These are phyloP conservation scores for Salvator merianae DNA, from an alignment of 2,113 vertebrate genomes.

Conservation along the genomic window DNA sequence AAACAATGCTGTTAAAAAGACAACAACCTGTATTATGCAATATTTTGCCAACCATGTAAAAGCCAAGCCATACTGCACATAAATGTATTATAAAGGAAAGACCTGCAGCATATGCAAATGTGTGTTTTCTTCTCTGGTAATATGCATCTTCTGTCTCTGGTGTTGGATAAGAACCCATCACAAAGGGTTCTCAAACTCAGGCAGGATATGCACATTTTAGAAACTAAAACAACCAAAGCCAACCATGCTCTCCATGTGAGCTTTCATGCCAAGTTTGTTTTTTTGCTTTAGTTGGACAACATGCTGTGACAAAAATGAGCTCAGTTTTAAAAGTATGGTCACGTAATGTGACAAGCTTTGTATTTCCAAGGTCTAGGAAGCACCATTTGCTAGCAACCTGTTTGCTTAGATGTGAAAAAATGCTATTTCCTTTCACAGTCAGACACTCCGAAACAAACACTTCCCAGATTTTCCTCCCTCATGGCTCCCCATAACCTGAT, in stretches of 20 bases:
- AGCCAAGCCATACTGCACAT: too few relatives aligned
- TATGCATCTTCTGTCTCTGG: too few relatives aligned
- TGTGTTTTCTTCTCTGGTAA: too few relatives aligned
- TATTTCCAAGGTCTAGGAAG: not conserved
- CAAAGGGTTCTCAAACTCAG: not conserved
- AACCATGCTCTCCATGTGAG: not conserved
- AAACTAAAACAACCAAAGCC: not conserved
- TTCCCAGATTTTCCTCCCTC: not conserved
- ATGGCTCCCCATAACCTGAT: not conserved
- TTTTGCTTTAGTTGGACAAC: not conserved
- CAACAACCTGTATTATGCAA: too few relatives aligned
- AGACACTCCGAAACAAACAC: not conserved
- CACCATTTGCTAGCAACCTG: not conserved
- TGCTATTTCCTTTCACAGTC: not conserved
- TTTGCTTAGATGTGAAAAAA: not conserved
- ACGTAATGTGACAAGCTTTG: not conserved
- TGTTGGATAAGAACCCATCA: not conserved
- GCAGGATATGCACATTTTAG: not conserved
- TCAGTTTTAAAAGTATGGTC: not conserved
- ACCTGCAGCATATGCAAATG: too few relatives aligned
- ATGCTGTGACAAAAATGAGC: not conserved
- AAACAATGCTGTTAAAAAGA: too few relatives aligned
- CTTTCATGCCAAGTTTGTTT: not conserved
- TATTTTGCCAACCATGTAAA: too few relatives aligned
- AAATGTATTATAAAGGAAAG: too few relatives aligned